A percentile compares a stretch with the other conserved stretches of the same genome.
Evolutionary conservation across 35 echinoderm and acorn worm species (phyloP).

Genomic region (Chiridota heheva): DNA sequence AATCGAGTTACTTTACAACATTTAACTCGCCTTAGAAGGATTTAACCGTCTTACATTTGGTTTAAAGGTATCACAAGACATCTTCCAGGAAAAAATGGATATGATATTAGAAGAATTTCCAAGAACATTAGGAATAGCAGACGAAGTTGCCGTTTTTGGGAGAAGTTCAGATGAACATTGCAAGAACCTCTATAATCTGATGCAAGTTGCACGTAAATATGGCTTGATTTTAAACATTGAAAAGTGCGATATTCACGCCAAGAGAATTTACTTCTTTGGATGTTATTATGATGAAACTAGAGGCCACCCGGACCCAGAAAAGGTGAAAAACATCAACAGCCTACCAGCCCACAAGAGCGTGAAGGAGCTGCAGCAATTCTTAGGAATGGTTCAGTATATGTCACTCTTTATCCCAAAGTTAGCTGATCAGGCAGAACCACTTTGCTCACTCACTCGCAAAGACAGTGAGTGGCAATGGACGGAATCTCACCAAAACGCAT

Average conservation of each 20-base stretch:
- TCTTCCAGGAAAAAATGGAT: conserved; percentile 43
- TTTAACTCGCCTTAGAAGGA: conserved; percentile 37
- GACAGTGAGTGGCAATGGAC: conserved; percentile 51
- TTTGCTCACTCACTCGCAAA: not conserved
- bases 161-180: not conserved
- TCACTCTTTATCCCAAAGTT: conserved; percentile 46
- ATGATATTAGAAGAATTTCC: conserved; percentile 29
- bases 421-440: conserved; percentile 7
- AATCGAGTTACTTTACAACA: conserved; percentile 21
- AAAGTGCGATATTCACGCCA: conserved; percentile 36
- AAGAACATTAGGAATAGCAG: no score
- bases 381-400: conserved; percentile 52
- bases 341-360: conserved; percentile 18
- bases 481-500: conserved; percentile 29
- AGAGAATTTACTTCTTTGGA: conserved; percentile 52
- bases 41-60: conserved; percentile 31
- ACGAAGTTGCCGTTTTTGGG: conserved; percentile 55
- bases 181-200: no score
- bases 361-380: conserved; percentile 49
- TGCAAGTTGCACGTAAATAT: conserved; percentile 1
- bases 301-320: conserved; percentile 28
- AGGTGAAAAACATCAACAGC: conserved; percentile 25
- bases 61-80: conserved; percentile 14
- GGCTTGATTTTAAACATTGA: conserved; percentile 37
- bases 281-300: conserved; percentile 35